Evolutionary conservation across 2,888 invertebrate genomes (phyloP), one percentile per base, ranked within the genome.

Genomic region (Orthosia cruda): DNA sequence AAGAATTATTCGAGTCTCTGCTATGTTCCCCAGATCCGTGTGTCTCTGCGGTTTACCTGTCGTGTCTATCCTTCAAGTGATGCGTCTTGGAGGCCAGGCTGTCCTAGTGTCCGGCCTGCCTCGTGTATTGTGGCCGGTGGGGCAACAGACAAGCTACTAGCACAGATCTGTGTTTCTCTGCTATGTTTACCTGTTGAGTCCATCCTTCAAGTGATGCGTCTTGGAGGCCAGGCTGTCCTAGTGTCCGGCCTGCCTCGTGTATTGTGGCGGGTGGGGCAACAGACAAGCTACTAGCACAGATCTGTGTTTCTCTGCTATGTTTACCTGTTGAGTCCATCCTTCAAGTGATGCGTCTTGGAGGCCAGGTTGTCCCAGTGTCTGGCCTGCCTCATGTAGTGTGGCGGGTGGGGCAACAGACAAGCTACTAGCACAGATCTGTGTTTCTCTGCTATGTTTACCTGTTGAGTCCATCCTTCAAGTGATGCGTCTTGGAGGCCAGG

Each of bases 71-170:
- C 93, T 99, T 99, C 32, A 99, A 97, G 92, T 99, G 99, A 58
- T n/a, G n/a, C n/a, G n/a, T n/a, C n/a, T n/a, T n/a, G n/a, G n/a
- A n/a, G n/a, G n/a, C n/a, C n/a, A n/a, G n/a, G n/a, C n/a, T n/a
- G n/a, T n/a, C n/a, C n/a, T n/a, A n/a, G n/a, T n/a, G 99, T 7
- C 99, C 99, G 40, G 99, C 99, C 80, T 99, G 99, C 87, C 99
- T 97, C 71, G 99, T 99, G 95, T 99, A 99, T 93, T 99, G 99
- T 18, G 99, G 98, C 71, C 99, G 99, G 97, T 99, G 99, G 99
- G 52, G 99, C 90, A 99, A 96, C 71, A 99, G 97, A 90, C 99
- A 20, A n/a, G 52, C 52, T 52, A 52, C 52, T 52, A 52, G 52
- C 52, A 52, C 52, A 52, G n/a, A 99, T 13, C 2, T n/a, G 13